Conservation (phyloP, 2,888 invertebrate species). For the Incurvaria masculella region DNA sequence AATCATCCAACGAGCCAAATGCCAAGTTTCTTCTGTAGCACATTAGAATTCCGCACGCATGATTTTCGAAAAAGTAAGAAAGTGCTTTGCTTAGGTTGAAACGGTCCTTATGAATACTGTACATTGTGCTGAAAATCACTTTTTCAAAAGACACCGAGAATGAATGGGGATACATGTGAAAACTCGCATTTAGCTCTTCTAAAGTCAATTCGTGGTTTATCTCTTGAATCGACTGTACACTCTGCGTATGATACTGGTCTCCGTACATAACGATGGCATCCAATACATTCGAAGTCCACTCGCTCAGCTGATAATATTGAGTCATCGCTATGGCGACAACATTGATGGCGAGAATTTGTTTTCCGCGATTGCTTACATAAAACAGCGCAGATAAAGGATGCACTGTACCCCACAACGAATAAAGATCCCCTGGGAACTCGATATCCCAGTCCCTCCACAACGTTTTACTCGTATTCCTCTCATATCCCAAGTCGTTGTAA, state of each 20-base stretch:
- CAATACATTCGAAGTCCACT: constrained; percentile 61
- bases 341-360: constrained; percentile 61
- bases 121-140: constrained; percentile 60
- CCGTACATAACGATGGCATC: constrained; percentile 62
- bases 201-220: constrained; percentile 56
- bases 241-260: constrained; percentile 51
- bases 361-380: constrained; percentile 50
- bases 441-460: constrained; percentile 67
- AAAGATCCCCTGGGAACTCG: constrained; percentile 65
- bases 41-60: constrained; percentile 53
- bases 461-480: constrained; percentile 31
- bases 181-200: constrained; percentile 53
- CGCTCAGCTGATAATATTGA: constrained; percentile 55
- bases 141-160: constrained; percentile 57
- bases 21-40: constrained; percentile 51
- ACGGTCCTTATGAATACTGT: constrained; percentile 49
- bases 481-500: constrained; percentile 35
- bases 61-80: constrained; percentile 55
- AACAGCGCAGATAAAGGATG: constrained; percentile 61
- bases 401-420: constrained; percentile 64
- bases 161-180: constrained; percentile 55
- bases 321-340: constrained; percentile 58
- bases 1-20: constrained; percentile 47
- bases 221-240: constrained; percentile 22
- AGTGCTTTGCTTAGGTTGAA: constrained; percentile 64